Base-by-base conservation (phyloP, 2,888 invertebrate genomes). In the Bombylius discolor region DNA sequence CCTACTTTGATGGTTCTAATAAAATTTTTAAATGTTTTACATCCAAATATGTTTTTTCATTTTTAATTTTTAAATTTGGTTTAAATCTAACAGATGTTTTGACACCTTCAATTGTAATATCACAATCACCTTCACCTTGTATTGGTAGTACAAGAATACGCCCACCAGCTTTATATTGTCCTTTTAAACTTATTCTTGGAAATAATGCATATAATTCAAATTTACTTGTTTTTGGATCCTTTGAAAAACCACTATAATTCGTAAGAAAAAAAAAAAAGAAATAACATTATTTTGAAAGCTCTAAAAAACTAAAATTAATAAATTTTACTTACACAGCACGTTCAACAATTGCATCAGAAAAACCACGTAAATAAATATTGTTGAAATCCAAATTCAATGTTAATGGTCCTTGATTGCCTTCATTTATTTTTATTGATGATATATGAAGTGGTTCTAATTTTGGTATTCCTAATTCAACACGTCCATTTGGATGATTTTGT, bases 81-180 rank as follows among this genome's bases (percentile, higher is more conserved):
- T 54, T 54, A 34, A 54, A 54, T n/a, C 45, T 49, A 5, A 45
- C 49, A 14, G 53, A 49, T 4, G 44, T 6, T 48, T 54, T 54
- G 12, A 54, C 49, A 12, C 45, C 32, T 33, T 54, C 53, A 6
- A 54, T 44, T 34, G 33, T 14, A 3, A 70, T 59, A 36, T 64
- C 59, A 4, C 67, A 66, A 45, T 60, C 57, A 5, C 74, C 73
- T 36, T 63, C 61, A 1, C 73, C 75, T 33, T 66, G 64, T 42
- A 76, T 66, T 5, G 74, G 71, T 47, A 75, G 61, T 5, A 74
- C 58, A 14, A 75, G 58, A 8, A 76, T 63, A 51, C 67, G 68
- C 12, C 76, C 76, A 39, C 63, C 61, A 31, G 69, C 65, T 14
- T 63, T 68, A 60, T 75, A 76, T n/a, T 62, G 54, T 1, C 70